A percentile compares a stretch with the other conserved stretches of the same genome.
Evolutionary conservation across 2,113 vertebrate species (phyloP).

Genomic region (Crypturellus undulatus): DNA sequence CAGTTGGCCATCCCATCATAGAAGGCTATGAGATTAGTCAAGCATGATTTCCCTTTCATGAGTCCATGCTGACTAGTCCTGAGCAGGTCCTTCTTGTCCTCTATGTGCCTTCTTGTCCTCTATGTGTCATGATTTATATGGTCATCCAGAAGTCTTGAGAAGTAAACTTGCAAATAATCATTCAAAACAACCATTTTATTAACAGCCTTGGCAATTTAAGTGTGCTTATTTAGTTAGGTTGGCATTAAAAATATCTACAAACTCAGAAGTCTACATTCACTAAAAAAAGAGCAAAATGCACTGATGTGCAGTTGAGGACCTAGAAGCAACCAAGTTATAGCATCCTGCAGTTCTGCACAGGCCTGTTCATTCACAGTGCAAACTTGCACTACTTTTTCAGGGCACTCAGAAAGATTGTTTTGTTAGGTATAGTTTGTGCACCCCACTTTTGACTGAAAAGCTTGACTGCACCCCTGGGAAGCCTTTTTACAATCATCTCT

Average conservation of each 20-base stretch:
- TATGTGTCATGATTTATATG: not conserved
- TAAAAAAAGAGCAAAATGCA: not conserved
- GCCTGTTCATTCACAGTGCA: not conserved
- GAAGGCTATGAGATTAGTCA: too few relatives aligned
- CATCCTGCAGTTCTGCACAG: not conserved
- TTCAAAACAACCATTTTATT: not conserved
- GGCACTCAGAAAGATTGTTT: not conserved
- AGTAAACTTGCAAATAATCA: not conserved
- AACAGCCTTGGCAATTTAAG: not conserved
- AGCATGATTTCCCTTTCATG: too few relatives aligned
- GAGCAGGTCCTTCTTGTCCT: too few relatives aligned
- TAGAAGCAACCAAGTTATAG: not conserved
- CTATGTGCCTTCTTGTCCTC: too few relatives aligned
- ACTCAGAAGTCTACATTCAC: not conserved
- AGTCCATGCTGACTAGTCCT: too few relatives aligned
- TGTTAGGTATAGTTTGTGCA: not conserved
- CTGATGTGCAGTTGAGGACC: not conserved
- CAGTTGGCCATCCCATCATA: too few relatives aligned
- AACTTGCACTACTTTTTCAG: not conserved
- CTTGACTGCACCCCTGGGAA: not conserved
- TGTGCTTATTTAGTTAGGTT: not conserved
- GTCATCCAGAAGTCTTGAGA: not conserved
- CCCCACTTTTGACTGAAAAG: not conserved
- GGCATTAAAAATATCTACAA: not conserved
- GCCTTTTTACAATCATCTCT: rapidly evolving